Evolutionary conservation across 2,888 invertebrate genomes (phyloP).

Genomic region (Yponomeuta cagnagella): DNA sequence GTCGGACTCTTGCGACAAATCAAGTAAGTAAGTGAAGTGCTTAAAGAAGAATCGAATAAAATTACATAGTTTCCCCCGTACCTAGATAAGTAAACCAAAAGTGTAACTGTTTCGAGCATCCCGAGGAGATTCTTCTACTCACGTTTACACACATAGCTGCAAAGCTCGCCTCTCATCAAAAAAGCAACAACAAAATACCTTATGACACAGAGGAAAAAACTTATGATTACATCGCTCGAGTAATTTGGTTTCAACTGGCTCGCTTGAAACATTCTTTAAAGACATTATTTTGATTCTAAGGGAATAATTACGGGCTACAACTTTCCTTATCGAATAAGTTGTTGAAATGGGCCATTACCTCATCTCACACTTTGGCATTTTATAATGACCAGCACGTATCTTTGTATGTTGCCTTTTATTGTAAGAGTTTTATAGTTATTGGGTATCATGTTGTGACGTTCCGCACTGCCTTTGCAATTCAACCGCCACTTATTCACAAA

Average conservation of each 20-base stretch:
- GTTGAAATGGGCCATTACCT: neutral
- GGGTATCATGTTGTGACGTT: too few relatives aligned
- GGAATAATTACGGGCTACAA: neutral
- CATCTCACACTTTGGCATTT: slow-evolving; percentile 1
- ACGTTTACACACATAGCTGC: neutral
- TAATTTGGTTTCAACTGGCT: neutral
- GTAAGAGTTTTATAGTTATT: too few relatives aligned
- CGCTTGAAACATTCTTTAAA: neutral
- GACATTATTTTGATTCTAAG: neutral
- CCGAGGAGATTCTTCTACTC: too few relatives aligned
- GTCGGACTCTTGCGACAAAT: too few relatives aligned
- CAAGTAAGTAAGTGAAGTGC: too few relatives aligned
- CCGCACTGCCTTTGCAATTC: too few relatives aligned
- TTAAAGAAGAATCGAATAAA: too few relatives aligned
- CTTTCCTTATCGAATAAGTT: neutral
- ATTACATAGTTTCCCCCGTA: too few relatives aligned
- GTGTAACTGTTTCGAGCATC: too few relatives aligned
- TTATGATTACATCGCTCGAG: neutral
- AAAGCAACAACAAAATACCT: neutral
- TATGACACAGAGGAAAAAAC: neutral
- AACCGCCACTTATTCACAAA: too few relatives aligned
- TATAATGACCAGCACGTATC: neutral
- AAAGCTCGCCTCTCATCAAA: neutral
- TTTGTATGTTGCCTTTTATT: neutral
- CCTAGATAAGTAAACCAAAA: too few relatives aligned